Conservation (phyloP, 1,140 invertebrate genomes). For the Stratiolaelaps scimitus region DNA sequence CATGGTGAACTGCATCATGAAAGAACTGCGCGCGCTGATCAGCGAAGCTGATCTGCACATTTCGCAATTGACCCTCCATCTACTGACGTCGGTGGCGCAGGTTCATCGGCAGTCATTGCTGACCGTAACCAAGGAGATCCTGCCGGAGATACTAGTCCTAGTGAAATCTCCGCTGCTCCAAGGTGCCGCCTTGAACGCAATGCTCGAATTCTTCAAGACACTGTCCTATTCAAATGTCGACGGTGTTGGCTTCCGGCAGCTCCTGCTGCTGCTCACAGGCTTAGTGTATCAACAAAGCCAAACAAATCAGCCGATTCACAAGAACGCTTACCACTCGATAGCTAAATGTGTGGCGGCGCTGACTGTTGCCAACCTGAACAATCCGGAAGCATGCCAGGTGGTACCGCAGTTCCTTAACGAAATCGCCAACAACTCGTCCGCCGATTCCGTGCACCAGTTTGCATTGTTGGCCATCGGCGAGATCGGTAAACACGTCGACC, state of each 20-base stretch:
- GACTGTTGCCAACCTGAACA: slow-evolving; percentile 54
- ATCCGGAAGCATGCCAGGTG: slow-evolving; percentile 56
- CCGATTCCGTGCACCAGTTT: slow-evolving; percentile 71
- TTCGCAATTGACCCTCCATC: slow-evolving; percentile 49
- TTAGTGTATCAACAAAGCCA: slow-evolving; percentile 38
- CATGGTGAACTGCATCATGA: slow-evolving; percentile 60
- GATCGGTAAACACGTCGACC: slow-evolving; percentile 83
- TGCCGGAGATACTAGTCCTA: slow-evolving; percentile 71
- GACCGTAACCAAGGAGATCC: slow-evolving; percentile 46
- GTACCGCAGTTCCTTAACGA: slow-evolving; percentile 74
- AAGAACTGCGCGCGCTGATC: slow-evolving; percentile 73
- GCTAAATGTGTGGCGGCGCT: slow-evolving; percentile 89
- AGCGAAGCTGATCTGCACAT: slow-evolving; percentile 90
- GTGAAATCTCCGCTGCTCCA: slow-evolving; percentile 80
- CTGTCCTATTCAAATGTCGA: slow-evolving; percentile 65
- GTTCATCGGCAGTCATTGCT: slow-evolving; percentile 43
- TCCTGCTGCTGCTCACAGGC: slow-evolving; percentile 58
- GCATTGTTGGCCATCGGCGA: slow-evolving; percentile 85
- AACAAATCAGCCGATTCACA: slow-evolving; percentile 40
- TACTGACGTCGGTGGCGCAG: slow-evolving; percentile 44
- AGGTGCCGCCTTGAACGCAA: slow-evolving; percentile 65
- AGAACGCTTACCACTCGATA: slow-evolving; percentile 69
- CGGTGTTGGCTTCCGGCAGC: slow-evolving; percentile 61
- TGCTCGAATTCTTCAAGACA: slow-evolving; percentile 80
- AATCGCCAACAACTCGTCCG: slow-evolving; percentile 43